Conservation (phyloP, 2,113 vertebrate genomes). For the Papio anubis region DNA sequence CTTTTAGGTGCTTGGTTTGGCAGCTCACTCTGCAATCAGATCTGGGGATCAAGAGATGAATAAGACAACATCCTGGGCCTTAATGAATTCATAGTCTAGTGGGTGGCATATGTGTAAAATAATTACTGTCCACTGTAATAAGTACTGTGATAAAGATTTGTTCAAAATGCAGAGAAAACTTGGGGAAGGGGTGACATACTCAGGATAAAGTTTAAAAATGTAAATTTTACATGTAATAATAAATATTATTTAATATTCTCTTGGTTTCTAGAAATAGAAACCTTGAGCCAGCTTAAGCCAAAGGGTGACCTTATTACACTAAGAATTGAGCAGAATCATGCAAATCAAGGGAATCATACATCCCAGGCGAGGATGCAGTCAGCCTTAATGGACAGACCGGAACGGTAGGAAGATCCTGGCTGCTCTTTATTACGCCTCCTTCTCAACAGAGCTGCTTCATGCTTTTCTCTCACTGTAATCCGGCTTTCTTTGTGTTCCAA, state of each 20-base stretch:
- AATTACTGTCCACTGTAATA: background rate
- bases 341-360: background rate
- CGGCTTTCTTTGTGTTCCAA: background rate
- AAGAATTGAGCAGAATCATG: background rate
- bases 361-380: background rate
- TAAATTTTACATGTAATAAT: background rate
- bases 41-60: background rate
- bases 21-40: background rate
- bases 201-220: background rate
- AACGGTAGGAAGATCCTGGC: background rate
- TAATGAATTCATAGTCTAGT: background rate
- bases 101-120: background rate
- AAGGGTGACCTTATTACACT: background rate
- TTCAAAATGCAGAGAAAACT: background rate
- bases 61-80: background rate
- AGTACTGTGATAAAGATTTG: background rate
- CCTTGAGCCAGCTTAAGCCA: background rate
- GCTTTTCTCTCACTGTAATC: background rate
- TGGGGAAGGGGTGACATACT: background rate
- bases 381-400: background rate
- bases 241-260: background rate
- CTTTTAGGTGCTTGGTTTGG: background rate
- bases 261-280: slow-evolving; percentile 18
- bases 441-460: background rate
- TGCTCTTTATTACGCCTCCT: background rate